phyloP scores from a whole-genome alignment of 2,888 invertebrate species.

The Steinernema hermaphroditum region DNA sequence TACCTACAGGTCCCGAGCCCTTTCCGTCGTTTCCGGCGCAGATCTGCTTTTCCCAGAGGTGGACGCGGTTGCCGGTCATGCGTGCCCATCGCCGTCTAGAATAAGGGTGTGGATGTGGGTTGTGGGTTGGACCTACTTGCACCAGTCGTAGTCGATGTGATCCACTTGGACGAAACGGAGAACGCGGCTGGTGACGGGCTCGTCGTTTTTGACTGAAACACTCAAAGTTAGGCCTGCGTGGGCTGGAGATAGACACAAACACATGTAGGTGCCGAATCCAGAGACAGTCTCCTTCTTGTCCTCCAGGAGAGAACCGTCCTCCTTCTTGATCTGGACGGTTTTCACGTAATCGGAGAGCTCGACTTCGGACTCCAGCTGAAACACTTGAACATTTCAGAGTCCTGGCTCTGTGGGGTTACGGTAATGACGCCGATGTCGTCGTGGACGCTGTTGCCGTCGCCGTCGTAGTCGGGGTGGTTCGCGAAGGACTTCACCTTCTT shows the following conservation, averaged over 20 bases:
- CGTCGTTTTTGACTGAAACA: not conserved
- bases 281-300: not conserved
- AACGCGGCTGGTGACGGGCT: not conserved
- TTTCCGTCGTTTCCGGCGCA: not conserved
- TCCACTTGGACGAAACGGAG: not conserved
- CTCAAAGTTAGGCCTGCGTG: not conserved
- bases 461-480: not conserved
- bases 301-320: not conserved
- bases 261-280: conserved; percentile 23
- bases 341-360: not conserved
- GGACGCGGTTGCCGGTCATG: not conserved
- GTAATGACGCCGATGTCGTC: conserved; percentile 8
- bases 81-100: conserved; percentile 5
- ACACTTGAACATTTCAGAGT: not conserved
- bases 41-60: not conserved
- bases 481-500: not conserved
- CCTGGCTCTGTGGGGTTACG: not conserved
- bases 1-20: conserved; percentile 1
- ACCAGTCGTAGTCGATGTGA: not conserved
- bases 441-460: not conserved
- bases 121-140: not conserved
- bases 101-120: not conserved
- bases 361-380: not conserved
- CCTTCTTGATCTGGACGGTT: not conserved
- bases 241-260: not conserved